Evolutionary conservation across 2,888 invertebrate species (phyloP), one percentile per base, ranked within the genome.

Genomic region (Ectemnius continuus): DNA sequence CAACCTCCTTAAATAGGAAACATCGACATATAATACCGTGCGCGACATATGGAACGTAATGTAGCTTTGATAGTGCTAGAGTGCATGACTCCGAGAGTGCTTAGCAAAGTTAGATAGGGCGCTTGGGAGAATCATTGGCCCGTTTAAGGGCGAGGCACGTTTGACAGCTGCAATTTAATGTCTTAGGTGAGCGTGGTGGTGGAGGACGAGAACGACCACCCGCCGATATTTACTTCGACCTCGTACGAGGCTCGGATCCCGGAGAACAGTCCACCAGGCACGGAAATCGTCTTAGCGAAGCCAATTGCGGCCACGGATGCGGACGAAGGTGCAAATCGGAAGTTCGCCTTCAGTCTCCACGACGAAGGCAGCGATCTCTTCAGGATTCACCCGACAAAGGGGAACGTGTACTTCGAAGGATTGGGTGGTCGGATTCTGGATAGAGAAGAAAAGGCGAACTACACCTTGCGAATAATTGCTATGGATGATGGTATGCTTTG

Each of bases 121-220:
- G 36, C 36, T 36, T 11, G 36, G 36, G 36, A 36, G 36, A 36
- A 36, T 36, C 36, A 36, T 36, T 36, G 36, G 36, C 36, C 36
- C 36, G 36, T 36, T 36, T 36, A 36, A 36, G 11, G 36, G 36
- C 36, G 36, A 36, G 36, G 36, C 36, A 36, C 36, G 36, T 36
- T 36, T 52, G 14, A 52, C 52, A 14, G 14, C 52, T 52, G 52
- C n/a, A 52, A 52, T 52, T 52, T 52, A 52, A 52, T 52, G 52
- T 72, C 79, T 11, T 63, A 91, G 91, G 92, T 96, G 0, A 95
- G 94, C 13, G 93, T 97, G 45, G 92, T 94, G 67, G 96, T 97
- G 0, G 95, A 96, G 74, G 97, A 97, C 87, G 96, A 96, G 75
- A 97, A 97, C 86, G 97, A 97, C 86, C 97, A 97, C 86, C 93